Evolutionary conservation across 2,888 invertebrate species (phyloP).

Genomic region (Margaritifera margaritifera): DNA sequence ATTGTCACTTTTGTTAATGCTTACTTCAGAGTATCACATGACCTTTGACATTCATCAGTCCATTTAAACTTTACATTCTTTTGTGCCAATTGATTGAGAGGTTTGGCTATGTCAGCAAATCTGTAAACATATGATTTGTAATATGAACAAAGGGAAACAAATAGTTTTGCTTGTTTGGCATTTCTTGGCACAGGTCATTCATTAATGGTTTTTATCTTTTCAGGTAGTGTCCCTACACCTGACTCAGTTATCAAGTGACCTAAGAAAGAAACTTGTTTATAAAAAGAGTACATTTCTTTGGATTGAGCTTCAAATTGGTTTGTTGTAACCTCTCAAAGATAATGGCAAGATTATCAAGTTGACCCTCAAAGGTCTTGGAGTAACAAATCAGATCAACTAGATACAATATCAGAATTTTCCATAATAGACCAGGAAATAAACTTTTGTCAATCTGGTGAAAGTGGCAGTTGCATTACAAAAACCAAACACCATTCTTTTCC

Average conservation of each 20-base stretch:
- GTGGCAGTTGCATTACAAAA: constrained; percentile 33
- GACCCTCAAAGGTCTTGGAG: constrained; percentile 18
- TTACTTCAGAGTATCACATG: constrained; percentile 19
- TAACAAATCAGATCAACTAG: constrained; percentile 26
- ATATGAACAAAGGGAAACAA: constrained; percentile 23
- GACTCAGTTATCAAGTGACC: constrained; percentile 17
- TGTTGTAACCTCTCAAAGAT: constrained; percentile 23
- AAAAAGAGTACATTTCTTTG: constrained; percentile 23
- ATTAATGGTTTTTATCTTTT: no score
- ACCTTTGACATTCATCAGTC: constrained; percentile 14
- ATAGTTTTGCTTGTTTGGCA: constrained; percentile 21
- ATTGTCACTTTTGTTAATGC: no score
- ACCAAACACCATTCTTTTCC: constrained; percentile 29
- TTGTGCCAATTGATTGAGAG: constrained; percentile 15
- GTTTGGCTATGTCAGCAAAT: constrained; percentile 17
- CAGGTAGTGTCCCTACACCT: constrained; percentile 17
- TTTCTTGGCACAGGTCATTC: constrained; percentile 23
- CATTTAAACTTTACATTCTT: constrained; percentile 13
- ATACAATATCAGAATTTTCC: no score
- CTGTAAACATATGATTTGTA: constrained; percentile 23
- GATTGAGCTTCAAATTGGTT: constrained; percentile 20
- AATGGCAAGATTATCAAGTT: constrained; percentile 14
- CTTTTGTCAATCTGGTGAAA: constrained; percentile 30
- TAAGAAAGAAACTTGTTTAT: no score
- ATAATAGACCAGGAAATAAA: constrained; percentile 25